phyloP scores from a whole-genome alignment of 35 echinoderm and acorn worm species.

The Heliocidaris tuberculata region DNA sequence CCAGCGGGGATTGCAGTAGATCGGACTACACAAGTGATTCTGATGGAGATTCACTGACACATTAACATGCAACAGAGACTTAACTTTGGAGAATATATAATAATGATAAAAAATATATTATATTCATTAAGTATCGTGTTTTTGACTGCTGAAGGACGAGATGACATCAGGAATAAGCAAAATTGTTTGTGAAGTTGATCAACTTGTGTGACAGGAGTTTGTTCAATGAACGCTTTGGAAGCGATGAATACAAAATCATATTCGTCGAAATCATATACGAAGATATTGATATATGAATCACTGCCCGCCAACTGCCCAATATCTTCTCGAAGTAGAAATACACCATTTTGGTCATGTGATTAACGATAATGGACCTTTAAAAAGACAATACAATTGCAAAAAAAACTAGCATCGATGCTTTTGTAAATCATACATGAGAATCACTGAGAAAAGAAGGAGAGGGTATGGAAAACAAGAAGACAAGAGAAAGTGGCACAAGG shows the following conservation, averaged over 20 bases:
- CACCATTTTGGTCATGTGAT: no score
- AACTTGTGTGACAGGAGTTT: neutral
- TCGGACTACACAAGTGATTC: slow-evolving; percentile 47
- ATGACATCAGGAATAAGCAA: neutral
- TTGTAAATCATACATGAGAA: neutral
- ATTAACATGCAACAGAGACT: slow-evolving; percentile 4
- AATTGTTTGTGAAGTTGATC: neutral
- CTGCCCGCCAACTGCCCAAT: no score
- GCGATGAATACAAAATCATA: neutral
- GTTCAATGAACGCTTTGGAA: neutral
- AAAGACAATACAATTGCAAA: neutral
- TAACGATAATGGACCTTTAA: no score
- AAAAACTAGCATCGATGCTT: neutral
- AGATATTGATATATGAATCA: no score
- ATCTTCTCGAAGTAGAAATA: no score
- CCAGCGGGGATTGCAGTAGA: slow-evolving; percentile 38
- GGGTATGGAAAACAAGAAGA: neutral
- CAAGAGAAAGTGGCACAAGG: neutral
- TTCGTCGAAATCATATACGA: no score
- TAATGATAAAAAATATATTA: neutral
- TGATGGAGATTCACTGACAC: slow-evolving; percentile 33
- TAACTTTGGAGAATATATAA: neutral
- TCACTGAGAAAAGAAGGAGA: neutral
- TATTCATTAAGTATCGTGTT: neutral
- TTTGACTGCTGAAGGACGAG: neutral